Conservation (phyloP, 2,888 invertebrate genomes). For the Drosophila fulvimacula region DNA sequence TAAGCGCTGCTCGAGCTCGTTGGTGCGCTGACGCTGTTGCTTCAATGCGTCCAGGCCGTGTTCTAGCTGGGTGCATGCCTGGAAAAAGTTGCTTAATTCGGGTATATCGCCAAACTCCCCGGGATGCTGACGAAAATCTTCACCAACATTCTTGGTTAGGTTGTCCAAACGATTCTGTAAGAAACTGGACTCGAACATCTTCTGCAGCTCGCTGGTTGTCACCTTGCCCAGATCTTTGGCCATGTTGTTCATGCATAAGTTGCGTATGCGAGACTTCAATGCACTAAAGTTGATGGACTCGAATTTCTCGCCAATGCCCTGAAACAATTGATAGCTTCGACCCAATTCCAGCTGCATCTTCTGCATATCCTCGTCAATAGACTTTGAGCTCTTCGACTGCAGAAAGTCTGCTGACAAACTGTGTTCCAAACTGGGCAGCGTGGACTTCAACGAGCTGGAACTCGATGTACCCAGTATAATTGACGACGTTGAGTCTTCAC, state of each 20-base stretch:
- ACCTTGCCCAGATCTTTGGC: slow-evolving; percentile 54
- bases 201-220: slow-evolving; percentile 60
- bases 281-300: slow-evolving; percentile 77
- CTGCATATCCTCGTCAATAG: slow-evolving; percentile 74
- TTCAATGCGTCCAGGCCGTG: slow-evolving; percentile 75
- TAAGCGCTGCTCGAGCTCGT: slow-evolving; percentile 72
- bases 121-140: slow-evolving; percentile 79
- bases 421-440: slow-evolving; percentile 26
- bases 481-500: neutral
- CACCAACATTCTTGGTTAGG: slow-evolving; percentile 70
- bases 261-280: slow-evolving; percentile 77
- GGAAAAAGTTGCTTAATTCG: slow-evolving; percentile 81
- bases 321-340: slow-evolving; percentile 80
- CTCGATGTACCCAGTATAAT: slow-evolving; percentile 12
- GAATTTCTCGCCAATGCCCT: slow-evolving; percentile 78
- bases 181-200: slow-evolving; percentile 70
- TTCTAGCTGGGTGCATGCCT: slow-evolving; percentile 81
- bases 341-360: slow-evolving; percentile 77
- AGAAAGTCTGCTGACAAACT: slow-evolving; percentile 39
- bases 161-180: slow-evolving; percentile 69
- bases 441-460: slow-evolving; percentile 17
- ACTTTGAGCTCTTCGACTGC: slow-evolving; percentile 46
- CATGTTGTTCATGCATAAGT: slow-evolving; percentile 71
- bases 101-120: slow-evolving; percentile 84
- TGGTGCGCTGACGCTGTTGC: slow-evolving; percentile 71